These are phyloP conservation scores for cattle (Bos taurus) DNA, from an alignment of 2,113 vertebrate genomes.

Conservation along the genomic window DNA sequence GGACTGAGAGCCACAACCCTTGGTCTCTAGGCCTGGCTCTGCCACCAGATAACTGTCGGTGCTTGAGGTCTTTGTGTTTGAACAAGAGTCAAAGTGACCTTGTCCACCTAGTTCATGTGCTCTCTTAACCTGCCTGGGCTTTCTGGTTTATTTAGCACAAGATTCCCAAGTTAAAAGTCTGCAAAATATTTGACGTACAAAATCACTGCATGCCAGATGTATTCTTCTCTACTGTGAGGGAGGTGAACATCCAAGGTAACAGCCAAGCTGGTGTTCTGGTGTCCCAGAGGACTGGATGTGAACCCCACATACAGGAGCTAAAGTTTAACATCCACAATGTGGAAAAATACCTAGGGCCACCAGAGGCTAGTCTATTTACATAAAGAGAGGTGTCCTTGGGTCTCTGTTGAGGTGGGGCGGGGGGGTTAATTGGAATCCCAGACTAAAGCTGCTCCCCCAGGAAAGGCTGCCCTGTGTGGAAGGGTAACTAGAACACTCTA, in stretches of 20 bases:
- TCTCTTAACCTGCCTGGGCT: neutral
- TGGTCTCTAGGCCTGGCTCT: neutral
- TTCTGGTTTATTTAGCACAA: neutral
- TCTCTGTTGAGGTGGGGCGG: neutral
- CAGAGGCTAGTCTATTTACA: neutral
- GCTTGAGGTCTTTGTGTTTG: conserved; percentile 2
- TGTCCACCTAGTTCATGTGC: neutral
- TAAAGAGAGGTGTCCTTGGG: neutral
- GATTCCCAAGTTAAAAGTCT: neutral
- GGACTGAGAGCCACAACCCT: neutral
- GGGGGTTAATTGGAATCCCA: neutral
- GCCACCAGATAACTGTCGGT: neutral
- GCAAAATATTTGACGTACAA: neutral
- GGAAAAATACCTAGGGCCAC: neutral
- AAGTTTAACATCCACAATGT: neutral
- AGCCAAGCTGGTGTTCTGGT: neutral
- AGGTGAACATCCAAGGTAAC: neutral
- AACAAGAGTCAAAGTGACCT: neutral
- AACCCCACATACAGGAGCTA: neutral
- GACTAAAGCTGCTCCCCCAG: neutral
- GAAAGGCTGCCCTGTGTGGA: neutral
- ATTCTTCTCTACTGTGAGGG: neutral
- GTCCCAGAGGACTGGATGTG: neutral
- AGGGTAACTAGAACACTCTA: neutral
- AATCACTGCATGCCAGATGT: neutral